Evolutionary conservation across 1,140 invertebrate genomes (phyloP).

Genomic region (Leptonema lineaticorne): DNA sequence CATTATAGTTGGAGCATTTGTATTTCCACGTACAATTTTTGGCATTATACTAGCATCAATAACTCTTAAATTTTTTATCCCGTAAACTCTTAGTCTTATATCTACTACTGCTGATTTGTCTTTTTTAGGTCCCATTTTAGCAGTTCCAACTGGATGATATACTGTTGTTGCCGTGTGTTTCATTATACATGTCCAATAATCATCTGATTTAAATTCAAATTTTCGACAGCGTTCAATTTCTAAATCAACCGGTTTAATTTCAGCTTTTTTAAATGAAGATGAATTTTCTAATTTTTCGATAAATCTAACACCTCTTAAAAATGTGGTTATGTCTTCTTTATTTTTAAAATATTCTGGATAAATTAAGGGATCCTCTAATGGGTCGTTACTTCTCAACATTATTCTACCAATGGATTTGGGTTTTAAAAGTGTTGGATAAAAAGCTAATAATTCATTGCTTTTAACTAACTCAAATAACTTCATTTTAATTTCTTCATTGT

Average conservation of each 20-base stretch:
- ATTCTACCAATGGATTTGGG: conserved; percentile 56
- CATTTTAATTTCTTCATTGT: conserved; percentile 50
- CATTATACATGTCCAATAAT: conserved; percentile 67
- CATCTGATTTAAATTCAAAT: conserved; percentile 53
- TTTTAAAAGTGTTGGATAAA: conserved; percentile 54
- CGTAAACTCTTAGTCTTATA: conserved; percentile 65
- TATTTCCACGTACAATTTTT: conserved; percentile 69
- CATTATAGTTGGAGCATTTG: conserved; percentile 75
- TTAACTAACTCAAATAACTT: conserved; percentile 50
- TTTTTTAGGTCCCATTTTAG: conserved; percentile 70
- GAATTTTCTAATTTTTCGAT: conserved; percentile 57
- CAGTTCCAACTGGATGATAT: conserved; percentile 73
- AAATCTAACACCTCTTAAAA: conserved; percentile 68
- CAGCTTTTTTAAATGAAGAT: conserved; percentile 54
- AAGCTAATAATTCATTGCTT: conserved; percentile 51
- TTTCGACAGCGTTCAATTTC: conserved; percentile 51
- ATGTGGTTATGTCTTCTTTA: conserved; percentile 67
- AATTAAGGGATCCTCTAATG: conserved; percentile 65
- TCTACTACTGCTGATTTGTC: conserved; percentile 69
- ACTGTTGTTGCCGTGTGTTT: conserved; percentile 63
- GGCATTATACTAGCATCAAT: conserved; percentile 83
- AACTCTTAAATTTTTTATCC: conserved; percentile 69
- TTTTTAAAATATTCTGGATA: conserved; percentile 81
- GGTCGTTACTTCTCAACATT: conserved; percentile 46
- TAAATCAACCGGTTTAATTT: conserved; percentile 49